Evolutionary conservation across 2,113 vertebrate genomes (phyloP).

Genomic region (Blennius ocellaris): DNA sequence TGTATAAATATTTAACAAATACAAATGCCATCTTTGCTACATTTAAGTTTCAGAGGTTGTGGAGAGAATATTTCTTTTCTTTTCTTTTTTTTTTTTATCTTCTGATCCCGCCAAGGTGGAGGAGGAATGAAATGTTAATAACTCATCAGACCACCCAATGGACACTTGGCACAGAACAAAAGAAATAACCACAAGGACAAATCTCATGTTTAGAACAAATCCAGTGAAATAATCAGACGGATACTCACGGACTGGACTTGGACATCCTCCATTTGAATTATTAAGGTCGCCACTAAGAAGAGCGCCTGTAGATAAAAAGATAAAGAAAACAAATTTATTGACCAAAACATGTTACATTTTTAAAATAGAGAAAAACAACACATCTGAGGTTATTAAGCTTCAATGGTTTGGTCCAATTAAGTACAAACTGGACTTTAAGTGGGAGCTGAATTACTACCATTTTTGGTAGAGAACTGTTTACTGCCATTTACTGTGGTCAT

Average conservation of each 20-base stretch:
- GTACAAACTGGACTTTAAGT: no score
- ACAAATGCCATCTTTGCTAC: no score
- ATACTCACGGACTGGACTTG: constrained; percentile 96
- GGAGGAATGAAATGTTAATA: constrained; percentile 30
- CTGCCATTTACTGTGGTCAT: neutral
- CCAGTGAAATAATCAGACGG: neutral
- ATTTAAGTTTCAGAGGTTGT: no score
- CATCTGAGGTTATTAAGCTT: no score
- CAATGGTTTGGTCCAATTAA: no score
- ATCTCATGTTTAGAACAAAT: constrained; percentile 7
- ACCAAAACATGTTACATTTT: no score
- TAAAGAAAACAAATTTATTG: no score
- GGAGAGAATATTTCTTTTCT: no score
- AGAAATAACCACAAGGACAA: constrained; percentile 4
- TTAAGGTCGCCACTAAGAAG: constrained; percentile 94
- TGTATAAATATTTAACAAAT: no score
- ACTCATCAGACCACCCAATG: constrained; percentile 13
- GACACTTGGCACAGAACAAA: constrained; percentile 24
- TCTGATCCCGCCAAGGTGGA: constrained; percentile 39
- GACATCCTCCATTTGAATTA: constrained; percentile 95
- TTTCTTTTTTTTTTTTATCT: constrained; percentile 36
- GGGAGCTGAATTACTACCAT: no score
- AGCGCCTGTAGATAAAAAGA: constrained; percentile 83
- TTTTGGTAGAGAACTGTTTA: neutral
- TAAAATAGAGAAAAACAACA: no score